Conservation (phyloP, 2,113 vertebrate species). For the Corvus hawaiiensis region DNA sequence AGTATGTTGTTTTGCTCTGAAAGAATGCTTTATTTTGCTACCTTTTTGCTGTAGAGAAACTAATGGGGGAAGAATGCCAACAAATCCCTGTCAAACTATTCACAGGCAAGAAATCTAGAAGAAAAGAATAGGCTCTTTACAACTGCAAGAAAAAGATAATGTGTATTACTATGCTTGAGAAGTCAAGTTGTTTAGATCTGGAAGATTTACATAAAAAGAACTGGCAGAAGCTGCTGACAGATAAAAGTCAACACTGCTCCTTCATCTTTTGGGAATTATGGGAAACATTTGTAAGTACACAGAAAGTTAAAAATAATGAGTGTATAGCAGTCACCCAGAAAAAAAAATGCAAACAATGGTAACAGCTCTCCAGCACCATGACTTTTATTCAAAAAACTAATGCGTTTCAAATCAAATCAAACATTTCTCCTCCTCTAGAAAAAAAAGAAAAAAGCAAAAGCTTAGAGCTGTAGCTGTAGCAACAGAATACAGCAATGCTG, state of each 20-base stretch:
- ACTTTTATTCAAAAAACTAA: background rate
- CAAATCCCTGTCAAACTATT: background rate
- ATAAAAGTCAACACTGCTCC: conserved; percentile 25
- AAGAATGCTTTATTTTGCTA: background rate
- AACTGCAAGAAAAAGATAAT: background rate
- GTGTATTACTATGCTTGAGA: background rate
- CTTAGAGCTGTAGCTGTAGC: background rate
- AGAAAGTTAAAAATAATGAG: conserved; percentile 27
- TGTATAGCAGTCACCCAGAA: background rate
- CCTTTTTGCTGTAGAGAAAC: background rate
- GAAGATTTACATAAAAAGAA: conserved; percentile 33
- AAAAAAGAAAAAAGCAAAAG: accelerated
- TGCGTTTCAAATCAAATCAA: conserved; percentile 41
- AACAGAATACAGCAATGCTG: background rate
- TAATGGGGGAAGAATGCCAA: background rate
- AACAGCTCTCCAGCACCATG: background rate
- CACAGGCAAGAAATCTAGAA: background rate
- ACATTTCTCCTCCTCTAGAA: background rate
- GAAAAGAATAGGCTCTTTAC: background rate
- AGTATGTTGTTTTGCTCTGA: background rate
- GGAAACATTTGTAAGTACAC: background rate
- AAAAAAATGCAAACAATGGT: background rate
- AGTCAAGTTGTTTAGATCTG: conserved; percentile 26
- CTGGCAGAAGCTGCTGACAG: conserved; percentile 18
- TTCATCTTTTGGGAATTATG: conserved; percentile 25